phyloP scores from a whole-genome alignment of 1,140 invertebrate species.

The Pachypeltis micranthus region DNA sequence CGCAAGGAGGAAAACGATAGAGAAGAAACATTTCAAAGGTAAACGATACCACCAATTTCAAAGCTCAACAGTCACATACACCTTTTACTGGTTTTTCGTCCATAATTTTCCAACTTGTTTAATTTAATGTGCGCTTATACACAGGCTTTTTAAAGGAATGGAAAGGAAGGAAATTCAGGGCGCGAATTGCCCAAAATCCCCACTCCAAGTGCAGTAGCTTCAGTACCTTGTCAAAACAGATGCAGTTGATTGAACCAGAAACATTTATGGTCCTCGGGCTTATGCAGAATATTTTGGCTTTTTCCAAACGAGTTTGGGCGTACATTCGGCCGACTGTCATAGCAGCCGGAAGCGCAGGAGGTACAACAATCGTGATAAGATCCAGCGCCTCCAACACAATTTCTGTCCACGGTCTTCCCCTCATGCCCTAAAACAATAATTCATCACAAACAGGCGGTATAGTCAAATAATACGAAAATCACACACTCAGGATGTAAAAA shows the following conservation, averaged over 20 bases:
- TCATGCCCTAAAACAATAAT: too few species aligned
- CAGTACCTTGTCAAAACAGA: conserved; percentile 94
- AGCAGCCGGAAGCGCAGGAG: conserved; percentile 83
- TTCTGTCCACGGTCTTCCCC: conserved; percentile 29
- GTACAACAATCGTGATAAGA: conserved; percentile 89
- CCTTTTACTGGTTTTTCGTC: neutral
- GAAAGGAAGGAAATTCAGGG: conserved; percentile 8
- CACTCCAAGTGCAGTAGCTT: conserved; percentile 17
- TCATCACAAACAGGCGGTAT: too few species aligned
- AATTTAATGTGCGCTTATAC: conserved; percentile 9
- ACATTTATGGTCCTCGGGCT: conserved; percentile 82
- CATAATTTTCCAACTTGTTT: neutral
- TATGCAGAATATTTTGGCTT: conserved; percentile 73
- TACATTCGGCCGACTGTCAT: conserved; percentile 82
- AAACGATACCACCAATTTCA: too few species aligned
- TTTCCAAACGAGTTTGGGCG: conserved; percentile 68
- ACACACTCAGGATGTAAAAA: too few species aligned
- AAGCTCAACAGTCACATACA: too few species aligned
- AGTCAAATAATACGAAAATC: too few species aligned
- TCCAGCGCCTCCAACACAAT: conserved; percentile 55
- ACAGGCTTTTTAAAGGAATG: conserved; percentile 9
- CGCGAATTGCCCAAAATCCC: too few species aligned
- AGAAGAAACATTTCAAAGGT: too few species aligned
- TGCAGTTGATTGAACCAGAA: conserved; percentile 76
- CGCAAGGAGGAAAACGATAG: too few species aligned